Conservation (phyloP, 1,140 invertebrate species). For the Neodiprion fabricii region DNA sequence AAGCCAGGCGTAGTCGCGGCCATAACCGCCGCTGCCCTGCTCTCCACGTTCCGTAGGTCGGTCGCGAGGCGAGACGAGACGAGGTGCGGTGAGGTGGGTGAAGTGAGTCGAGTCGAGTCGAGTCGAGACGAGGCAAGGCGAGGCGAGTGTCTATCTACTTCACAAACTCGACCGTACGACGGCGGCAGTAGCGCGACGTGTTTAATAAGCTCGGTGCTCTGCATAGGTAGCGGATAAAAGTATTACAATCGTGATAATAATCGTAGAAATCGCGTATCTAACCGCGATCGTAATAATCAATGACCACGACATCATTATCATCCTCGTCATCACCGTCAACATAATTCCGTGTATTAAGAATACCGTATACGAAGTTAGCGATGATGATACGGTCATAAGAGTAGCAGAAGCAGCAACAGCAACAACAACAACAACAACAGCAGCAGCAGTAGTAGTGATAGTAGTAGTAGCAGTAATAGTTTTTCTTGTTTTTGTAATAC, state of each 20-base stretch:
- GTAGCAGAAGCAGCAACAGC: too few species aligned
- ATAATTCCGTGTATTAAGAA: not conserved
- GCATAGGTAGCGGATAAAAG: not conserved
- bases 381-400: too few species aligned
- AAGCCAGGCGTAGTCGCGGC: slow-evolving; percentile 6
- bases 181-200: slow-evolving; percentile 6
- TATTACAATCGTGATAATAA: too few species aligned
- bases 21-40: slow-evolving; percentile 6
- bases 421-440: too few species aligned
- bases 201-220: not conserved
- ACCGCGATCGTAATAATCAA: not conserved
- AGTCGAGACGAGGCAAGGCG: too few species aligned
- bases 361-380: too few species aligned
- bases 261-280: not conserved
- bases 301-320: not conserved
- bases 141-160: not conserved
- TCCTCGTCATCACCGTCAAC: not conserved
- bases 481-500: too few species aligned
- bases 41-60: not conserved
- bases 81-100: not conserved
- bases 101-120: not conserved
- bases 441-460: too few species aligned
- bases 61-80: not conserved
- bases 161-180: slow-evolving; percentile 1
- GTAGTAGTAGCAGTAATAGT: too few species aligned